These are phyloP conservation scores for Sialia sialis DNA, from an alignment of 2,113 vertebrate species.

Conservation along the genomic window DNA sequence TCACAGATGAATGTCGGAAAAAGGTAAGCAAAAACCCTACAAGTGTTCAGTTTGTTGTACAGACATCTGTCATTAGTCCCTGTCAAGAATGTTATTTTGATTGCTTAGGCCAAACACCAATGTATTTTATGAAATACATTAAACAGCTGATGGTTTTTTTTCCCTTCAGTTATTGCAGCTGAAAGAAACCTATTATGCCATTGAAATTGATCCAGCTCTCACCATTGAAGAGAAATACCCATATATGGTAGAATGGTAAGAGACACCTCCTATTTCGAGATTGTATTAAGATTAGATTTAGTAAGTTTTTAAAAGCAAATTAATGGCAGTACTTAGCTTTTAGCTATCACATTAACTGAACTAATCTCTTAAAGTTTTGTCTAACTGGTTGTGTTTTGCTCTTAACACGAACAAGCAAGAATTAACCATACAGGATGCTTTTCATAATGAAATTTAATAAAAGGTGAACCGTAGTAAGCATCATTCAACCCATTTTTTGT, in stretches of 20 bases:
- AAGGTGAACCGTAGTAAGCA: not conserved
- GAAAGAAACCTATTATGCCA: slow-evolving; percentile 93
- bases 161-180: slow-evolving; percentile 82
- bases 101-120: not conserved
- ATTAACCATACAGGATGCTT: not conserved
- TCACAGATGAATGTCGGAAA: slow-evolving; percentile 89
- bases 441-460: not conserved
- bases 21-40: slow-evolving; percentile 73
- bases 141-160: not conserved
- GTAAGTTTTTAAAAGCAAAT: not conserved
- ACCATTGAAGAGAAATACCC: slow-evolving; percentile 92
- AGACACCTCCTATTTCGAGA: not conserved
- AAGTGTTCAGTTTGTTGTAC: not conserved
- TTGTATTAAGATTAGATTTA: not conserved
- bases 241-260: slow-evolving; percentile 97
- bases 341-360: not conserved
- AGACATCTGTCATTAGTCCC: not conserved
- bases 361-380: not conserved
- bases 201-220: slow-evolving; percentile 92
- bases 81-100: not conserved
- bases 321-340: not conserved
- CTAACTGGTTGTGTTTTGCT: not conserved
- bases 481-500: not conserved
- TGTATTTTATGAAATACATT: not conserved
- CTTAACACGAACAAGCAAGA: not conserved